These are phyloP conservation scores for Drosophila pullipes DNA, from an alignment of 2,888 invertebrate genomes.

Conservation along the genomic window DNA sequence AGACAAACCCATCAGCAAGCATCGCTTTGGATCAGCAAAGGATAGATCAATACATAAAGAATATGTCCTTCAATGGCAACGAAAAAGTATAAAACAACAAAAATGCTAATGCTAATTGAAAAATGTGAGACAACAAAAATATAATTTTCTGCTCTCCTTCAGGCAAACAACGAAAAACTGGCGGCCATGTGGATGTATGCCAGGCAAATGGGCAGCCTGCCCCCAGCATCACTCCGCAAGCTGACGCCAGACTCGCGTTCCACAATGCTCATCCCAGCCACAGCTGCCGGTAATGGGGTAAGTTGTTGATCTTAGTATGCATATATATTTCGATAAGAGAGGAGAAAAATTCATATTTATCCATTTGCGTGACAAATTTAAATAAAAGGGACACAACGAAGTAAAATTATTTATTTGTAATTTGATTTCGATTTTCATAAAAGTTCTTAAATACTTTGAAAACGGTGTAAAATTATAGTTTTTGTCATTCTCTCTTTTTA, in stretches of 20 bases:
- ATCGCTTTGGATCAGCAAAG: constrained; percentile 81
- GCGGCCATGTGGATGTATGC: constrained; percentile 83
- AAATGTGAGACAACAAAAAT: neutral
- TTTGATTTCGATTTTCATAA: neutral
- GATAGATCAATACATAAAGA: constrained; percentile 84
- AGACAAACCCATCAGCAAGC: constrained; percentile 65
- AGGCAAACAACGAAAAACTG: constrained; percentile 81
- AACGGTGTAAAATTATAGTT: neutral
- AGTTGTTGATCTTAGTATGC: constrained; percentile 17
- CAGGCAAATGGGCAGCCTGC: constrained; percentile 71
- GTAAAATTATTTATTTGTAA: no score
- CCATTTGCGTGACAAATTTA: neutral
- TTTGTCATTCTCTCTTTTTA: neutral
- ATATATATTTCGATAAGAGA: neutral
- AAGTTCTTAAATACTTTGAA: neutral
- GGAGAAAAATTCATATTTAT: neutral
- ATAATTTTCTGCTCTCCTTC: neutral
- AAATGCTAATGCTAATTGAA: no score
- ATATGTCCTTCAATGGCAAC: constrained; percentile 78
- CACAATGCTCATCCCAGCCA: constrained; percentile 84
- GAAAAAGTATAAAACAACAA: constrained; percentile 77
- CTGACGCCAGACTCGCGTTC: constrained; percentile 68
- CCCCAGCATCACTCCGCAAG: constrained; percentile 60
- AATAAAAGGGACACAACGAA: no score
- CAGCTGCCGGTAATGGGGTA: constrained; percentile 73